Percentiles rank a stretch among this genome's conserved stretches.
These are phyloP conservation scores for Gorilla gorilla DNA, from an alignment of 2,113 vertebrate species.

Conservation along the genomic window DNA sequence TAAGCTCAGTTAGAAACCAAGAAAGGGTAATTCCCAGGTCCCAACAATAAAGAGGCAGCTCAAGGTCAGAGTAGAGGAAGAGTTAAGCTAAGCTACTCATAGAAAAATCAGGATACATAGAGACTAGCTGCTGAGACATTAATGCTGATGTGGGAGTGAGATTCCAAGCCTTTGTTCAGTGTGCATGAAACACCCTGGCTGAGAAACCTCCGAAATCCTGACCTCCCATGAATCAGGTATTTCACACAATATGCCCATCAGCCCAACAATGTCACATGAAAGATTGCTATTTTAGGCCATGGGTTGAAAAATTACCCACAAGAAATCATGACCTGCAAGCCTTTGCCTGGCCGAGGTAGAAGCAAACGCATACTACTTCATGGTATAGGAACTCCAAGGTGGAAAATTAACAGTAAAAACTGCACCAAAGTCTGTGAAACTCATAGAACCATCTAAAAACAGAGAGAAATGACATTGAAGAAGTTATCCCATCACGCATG, in stretches of 20 bases:
- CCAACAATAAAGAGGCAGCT: background rate
- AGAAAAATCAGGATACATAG: background rate
- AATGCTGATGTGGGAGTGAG: background rate
- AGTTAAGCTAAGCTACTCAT: background rate
- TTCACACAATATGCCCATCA: background rate
- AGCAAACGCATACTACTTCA: background rate
- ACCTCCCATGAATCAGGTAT: background rate
- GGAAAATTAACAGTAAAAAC: background rate
- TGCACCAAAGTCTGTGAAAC: background rate
- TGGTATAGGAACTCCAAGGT: background rate
- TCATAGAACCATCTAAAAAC: background rate
- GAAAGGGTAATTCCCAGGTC: background rate
- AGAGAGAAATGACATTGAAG: background rate
- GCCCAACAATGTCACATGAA: too few species aligned
- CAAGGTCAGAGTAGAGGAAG: background rate
- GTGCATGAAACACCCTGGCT: background rate
- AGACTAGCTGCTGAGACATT: background rate
- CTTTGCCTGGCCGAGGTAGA: background rate
- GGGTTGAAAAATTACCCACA: background rate
- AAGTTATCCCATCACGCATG: background rate
- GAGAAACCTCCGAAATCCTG: background rate
- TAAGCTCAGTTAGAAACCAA: background rate
- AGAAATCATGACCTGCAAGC: background rate
- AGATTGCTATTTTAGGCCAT: background rate
- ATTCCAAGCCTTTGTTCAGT: background rate